Base-by-base conservation (phyloP, 2,888 invertebrate species). In the Epistrophe eligans region DNA sequence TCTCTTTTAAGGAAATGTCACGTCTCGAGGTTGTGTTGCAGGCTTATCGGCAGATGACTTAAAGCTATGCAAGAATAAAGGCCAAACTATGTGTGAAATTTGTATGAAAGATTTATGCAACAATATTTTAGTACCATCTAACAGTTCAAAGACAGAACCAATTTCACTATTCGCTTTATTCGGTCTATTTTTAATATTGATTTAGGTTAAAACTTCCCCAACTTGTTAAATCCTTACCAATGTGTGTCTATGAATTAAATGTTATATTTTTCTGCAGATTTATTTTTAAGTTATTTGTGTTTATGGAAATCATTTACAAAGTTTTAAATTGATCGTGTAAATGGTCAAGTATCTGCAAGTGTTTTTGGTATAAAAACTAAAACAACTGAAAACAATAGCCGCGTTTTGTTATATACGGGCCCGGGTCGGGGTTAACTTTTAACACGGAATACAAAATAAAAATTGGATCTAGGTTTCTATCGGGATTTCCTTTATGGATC, bases 21-120 rank as follows among this genome's bases (percentile, higher is more conserved):
- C 91, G 0, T 89, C 79, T 48, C 90, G 92, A 1, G 92, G 92
- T 17, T 92, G 92, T 76, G 71, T 89, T 2, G 74, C 89, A 2
- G 90, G 90, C 0, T 87, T 92, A 10, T 77, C 89, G 6, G 88
- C 88, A 7, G 89, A 88, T 10, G 90, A 89, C 0, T 38, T 88
- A 1, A 84, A 80, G 0, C 90, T 89, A 70, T 92, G 92, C 45
- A 43, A 89, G 58, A 64, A 43, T 0, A 62, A 89, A n/a, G 71
- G 62, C 0, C 88, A 90, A 11, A 4, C n/a, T 11, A 40, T 83
- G 0, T 92, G 92, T 48, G 40, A 64, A 2, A 43, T 90, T 3
- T 92, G 92, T 79, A 82, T 89, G 11, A 88, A 89, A 0, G 62
- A 88, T 35, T 79, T 84, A 3, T 92, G 92, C 87, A 92, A 92